Base-by-base conservation (phyloP, 2,113 vertebrate species). In the Grallaria varia region DNA sequence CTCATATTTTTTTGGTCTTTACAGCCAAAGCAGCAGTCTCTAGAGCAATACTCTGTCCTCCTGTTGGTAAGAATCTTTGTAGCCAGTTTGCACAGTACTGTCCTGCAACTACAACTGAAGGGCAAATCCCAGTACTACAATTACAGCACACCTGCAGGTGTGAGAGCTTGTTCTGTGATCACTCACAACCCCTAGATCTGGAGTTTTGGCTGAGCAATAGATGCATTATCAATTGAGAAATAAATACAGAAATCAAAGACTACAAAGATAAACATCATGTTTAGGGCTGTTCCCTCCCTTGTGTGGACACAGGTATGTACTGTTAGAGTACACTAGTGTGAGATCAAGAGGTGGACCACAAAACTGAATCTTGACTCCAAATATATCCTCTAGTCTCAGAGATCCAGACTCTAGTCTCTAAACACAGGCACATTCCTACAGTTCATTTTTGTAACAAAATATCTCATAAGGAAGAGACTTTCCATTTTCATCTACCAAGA, bases 1-100 rank as follows among this genome's bases (percentile, higher is more conserved):
- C 68, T 93, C 30, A 14, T 91, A 59, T 91, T 95, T 96, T 92
- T 84, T 69, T 86, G 72, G 92, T 95, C 82, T 89, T 90, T 56
- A 68, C 25, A 68, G 42, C 89, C 80, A 77, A 94, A 93, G 63
- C 50, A 93, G 69, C 80, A 81, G 71, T 83, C 50, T 40, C 78
- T 60, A 84, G 24, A 79, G 71, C 45, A 92, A 91, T 59, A 53
- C 35, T 75, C 59, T 73, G 49, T 68, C 77, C 77, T 91, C 60
- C 33, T 37, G 11, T 66, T 84, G 28, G 67, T 40, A 88, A 55
- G 35, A 78, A 75, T 80, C 63, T 71, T 89, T 74, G 72, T 22
- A 67, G n/a, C 59, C 63, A 39, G 31, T 74, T 68, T 82, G 68
- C 55, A 75, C 19, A 39, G 55, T 23, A 40, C 72, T 84, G 58